Evolutionary conservation across 2,797 vertebrate species (phyloP).

Genomic region (Amazona finschi): DNA sequence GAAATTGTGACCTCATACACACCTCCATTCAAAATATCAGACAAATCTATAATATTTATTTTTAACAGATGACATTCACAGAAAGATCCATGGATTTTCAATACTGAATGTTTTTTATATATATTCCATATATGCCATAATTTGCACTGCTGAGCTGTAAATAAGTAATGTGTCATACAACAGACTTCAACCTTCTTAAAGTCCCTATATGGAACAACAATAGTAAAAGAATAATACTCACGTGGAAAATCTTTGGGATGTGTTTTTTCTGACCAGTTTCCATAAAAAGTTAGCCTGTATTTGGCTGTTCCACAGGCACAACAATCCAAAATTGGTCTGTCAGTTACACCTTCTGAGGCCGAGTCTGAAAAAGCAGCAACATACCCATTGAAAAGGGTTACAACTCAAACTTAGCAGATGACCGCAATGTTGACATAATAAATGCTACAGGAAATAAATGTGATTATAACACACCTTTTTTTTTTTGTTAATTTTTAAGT

Average conservation of each 20-base stretch:
- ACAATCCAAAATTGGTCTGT: constrained; percentile 84
- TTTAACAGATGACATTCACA: not conserved
- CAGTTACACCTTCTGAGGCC: constrained; percentile 77
- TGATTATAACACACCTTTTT: not conserved
- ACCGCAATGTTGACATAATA: not conserved
- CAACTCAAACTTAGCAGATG: not conserved
- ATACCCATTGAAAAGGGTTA: not conserved
- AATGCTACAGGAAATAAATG: not conserved
- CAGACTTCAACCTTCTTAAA: not conserved
- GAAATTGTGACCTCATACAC: not conserved
- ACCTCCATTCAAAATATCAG: not conserved
- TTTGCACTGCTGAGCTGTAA: not conserved
- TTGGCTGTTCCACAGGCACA: constrained; percentile 97
- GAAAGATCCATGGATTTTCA: not conserved
- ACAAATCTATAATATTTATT: not conserved
- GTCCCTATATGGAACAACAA: not conserved
- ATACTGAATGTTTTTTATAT: not conserved
- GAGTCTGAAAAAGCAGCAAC: constrained; percentile 76
- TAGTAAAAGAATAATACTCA: constrained; percentile 73
- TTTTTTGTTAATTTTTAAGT: not conserved
- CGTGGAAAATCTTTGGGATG: constrained; percentile 96
- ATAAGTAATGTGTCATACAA: not conserved
- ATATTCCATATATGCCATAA: not conserved
- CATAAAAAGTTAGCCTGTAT: constrained; percentile 94
- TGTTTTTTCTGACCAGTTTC: constrained; percentile 96